A percentile compares a stretch with the other conserved stretches of the same genome.
Conservation (phyloP, 2,113 vertebrate species). For the Chamaetylas fuelleborni region DNA sequence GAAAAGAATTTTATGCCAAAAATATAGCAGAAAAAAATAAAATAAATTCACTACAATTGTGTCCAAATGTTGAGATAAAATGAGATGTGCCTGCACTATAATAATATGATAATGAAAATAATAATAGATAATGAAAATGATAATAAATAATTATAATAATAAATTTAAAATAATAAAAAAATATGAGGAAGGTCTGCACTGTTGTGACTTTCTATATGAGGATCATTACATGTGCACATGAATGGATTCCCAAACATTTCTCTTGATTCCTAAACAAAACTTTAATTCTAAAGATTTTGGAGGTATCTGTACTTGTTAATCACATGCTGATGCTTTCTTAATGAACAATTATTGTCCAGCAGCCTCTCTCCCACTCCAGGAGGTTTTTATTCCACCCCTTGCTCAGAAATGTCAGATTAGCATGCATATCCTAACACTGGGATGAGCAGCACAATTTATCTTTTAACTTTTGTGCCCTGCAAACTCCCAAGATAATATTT, state of each 20-base stretch:
- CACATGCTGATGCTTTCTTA: neutral
- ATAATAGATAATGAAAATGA: neutral
- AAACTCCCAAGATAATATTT: conserved; percentile 20
- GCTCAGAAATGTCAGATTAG: conserved; percentile 37
- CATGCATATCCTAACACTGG: neutral
- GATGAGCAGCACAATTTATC: neutral
- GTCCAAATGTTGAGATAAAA: neutral
- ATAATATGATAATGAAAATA: too few species aligned
- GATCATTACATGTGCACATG: too few species aligned
- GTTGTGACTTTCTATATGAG: neutral
- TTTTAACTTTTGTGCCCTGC: neutral
- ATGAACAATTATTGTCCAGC: neutral
- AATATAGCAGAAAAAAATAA: neutral
- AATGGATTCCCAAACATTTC: neutral
- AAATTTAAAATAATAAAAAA: neutral
- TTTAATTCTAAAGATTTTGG: neutral
- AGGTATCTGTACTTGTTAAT: neutral
- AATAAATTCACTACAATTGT: neutral
- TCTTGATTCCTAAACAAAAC: neutral
- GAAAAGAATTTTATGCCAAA: neutral
- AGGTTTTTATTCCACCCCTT: conserved; percentile 9
- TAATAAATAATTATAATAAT: neutral
- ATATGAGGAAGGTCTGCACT: neutral
- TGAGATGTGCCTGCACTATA: too few species aligned
- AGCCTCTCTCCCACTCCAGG: neutral